Base-by-base conservation (phyloP, 2,888 invertebrate species). In the Idaea biselata region DNA sequence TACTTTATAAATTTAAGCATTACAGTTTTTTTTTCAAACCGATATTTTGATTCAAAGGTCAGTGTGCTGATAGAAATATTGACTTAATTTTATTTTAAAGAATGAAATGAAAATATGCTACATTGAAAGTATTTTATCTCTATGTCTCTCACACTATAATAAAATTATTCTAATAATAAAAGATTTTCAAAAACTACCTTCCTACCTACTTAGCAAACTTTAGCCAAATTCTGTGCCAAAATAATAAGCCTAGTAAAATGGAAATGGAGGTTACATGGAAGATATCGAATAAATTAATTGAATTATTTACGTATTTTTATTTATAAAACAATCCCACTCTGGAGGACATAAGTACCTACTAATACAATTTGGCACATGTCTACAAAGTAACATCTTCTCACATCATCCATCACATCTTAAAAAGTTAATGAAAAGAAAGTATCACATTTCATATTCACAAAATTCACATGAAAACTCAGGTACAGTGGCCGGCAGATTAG, bases 161-260 rank as follows among this genome's bases (percentile, higher is more conserved):
- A 25, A 25, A 25, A 25, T 5, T 25, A 25, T 8, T 61, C n/a
- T 63, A 59, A 33, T 58, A 44, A 58, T 60, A 62, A 25, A 60
- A 65, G 54, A 66, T 64, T 62, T 62, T 63, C 44, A 44, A 44
- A 32, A 66, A 63, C 63, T 65, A 67, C 72, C 59, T 69, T 70
- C 58, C 63, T 65, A 67, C 72, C 60, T 69, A 71, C 58, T 68
- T 73, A 75, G 70, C 74, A 60, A 75, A 70, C 62, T 68, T 74
- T 82, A 77, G 89, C 88, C 89, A 89, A 89, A 87, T 83, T 81
- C 77, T 79, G 89, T 90, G 90, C 89, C 89, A 89, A 89, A 74
- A 75, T 77, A 73, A 72, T 74, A 74, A 75, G 73, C 76, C 74
- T 80, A 74, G 76, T 73, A 71, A 61, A 71, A 70, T 70, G 68